A percentile compares a stretch with the other conserved stretches of the same genome.
Evolutionary conservation across 2,797 vertebrate species (phyloP).

Genomic region (Parambassis ranga): DNA sequence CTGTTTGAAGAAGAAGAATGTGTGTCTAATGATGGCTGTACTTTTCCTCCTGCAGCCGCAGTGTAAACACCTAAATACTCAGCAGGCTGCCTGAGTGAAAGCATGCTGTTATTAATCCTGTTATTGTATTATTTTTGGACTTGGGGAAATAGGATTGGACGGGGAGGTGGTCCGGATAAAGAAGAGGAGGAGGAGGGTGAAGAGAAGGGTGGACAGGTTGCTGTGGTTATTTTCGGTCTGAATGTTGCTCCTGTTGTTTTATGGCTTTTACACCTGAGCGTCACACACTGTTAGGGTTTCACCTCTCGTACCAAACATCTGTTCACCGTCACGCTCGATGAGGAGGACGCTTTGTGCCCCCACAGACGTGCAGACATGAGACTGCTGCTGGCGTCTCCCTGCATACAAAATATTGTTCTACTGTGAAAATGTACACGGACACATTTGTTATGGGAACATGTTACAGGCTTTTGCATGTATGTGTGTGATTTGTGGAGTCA

Average conservation of each 20-base stretch:
- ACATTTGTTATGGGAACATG: not conserved
- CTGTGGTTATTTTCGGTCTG: constrained; percentile 32
- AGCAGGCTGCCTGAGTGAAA: constrained; percentile 22
- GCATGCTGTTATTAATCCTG: constrained; percentile 50
- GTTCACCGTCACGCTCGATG: constrained; percentile 21
- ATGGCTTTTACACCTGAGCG: constrained; percentile 57
- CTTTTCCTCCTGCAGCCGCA: constrained; percentile 42
- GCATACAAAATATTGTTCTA: constrained; percentile 9
- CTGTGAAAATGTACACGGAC: constrained; percentile 20
- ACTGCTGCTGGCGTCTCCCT: constrained; percentile 29
- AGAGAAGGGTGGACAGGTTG: constrained; percentile 2
- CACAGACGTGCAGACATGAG: constrained; percentile 26
- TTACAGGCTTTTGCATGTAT: not conserved
- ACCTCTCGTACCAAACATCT: constrained; percentile 35
- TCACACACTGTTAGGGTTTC: constrained; percentile 43
- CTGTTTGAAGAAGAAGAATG: constrained; percentile 52
- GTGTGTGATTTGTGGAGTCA: not conserved
- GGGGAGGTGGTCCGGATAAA: constrained; percentile 16
- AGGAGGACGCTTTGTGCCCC: constrained; percentile 7
- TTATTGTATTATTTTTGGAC: constrained; percentile 60
- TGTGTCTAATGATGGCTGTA: constrained; percentile 16
- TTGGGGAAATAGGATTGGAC: constrained; percentile 9
- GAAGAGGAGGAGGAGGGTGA: not conserved
- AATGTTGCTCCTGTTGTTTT: constrained; percentile 42
- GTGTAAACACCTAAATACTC: constrained; percentile 51